Evolutionary conservation across 2,797 vertebrate species (phyloP).

Genomic region (Phylloscopus collybita): DNA sequence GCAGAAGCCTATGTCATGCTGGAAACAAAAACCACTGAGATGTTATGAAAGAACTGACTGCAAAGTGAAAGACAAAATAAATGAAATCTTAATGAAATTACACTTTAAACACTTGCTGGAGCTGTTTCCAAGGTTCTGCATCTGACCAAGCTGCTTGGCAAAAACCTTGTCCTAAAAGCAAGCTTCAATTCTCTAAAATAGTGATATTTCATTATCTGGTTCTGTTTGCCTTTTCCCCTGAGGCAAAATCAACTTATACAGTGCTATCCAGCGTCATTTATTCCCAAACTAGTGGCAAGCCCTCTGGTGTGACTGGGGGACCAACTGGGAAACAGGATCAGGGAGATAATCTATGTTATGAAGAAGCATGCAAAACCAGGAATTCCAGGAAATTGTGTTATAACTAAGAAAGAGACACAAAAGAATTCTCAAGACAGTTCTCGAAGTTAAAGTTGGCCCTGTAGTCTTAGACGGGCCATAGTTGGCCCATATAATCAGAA

Average conservation of each 20-base stretch:
- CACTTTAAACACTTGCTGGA: background rate
- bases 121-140: background rate
- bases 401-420: background rate
- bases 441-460: background rate
- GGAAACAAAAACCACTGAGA: background rate
- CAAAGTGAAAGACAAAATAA: background rate
- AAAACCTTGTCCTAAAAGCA: background rate
- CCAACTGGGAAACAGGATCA: background rate
- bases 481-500: background rate
- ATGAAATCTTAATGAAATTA: background rate
- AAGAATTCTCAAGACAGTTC: background rate
- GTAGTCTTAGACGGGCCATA: background rate
- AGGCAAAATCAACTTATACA: background rate
- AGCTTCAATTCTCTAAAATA: background rate
- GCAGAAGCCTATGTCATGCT: background rate
- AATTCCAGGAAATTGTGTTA: background rate
- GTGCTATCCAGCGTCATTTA: background rate
- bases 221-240: background rate
- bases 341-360: background rate
- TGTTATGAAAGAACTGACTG: background rate
- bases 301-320: background rate
- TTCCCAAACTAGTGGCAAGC: background rate
- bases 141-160: background rate
- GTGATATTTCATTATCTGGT: background rate
- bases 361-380: background rate